Conservation (phyloP, 2,113 vertebrate genomes). For the Pleuronectes platessa region DNA sequence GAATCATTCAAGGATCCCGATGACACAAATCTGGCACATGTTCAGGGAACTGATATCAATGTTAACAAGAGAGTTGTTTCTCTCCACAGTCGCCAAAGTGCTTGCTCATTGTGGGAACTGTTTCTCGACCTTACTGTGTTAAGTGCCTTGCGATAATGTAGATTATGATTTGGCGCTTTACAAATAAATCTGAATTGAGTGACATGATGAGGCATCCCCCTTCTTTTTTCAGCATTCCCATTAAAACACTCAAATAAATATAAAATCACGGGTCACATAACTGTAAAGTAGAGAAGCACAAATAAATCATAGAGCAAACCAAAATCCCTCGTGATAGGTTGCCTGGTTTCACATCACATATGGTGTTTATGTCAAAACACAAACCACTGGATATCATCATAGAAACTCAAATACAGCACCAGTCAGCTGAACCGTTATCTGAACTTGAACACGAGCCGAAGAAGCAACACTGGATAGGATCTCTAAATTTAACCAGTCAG, state of each 20-base stretch:
- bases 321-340: not conserved
- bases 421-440: conserved; percentile 23
- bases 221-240: no score
- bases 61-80: no score
- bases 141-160: no score
- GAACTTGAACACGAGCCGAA: conserved; percentile 28
- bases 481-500: conserved; percentile 79
- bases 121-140: no score
- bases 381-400: not conserved
- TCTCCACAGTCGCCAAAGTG: no score
- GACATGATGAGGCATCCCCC: no score
- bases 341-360: not conserved
- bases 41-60: no score
- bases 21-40: no score
- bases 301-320: not conserved
- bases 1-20: no score
- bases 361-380: conserved; percentile 40
- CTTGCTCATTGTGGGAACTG: no score
- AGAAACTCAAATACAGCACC: not conserved
- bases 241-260: not conserved
- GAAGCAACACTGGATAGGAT: conserved; percentile 47
- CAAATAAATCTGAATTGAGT: no score
- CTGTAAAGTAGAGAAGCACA: not conserved
- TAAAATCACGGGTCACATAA: not conserved
- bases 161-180: no score